phyloP scores from a whole-genome alignment of 2,888 invertebrate genomes.

The Pyrrhosoma nymphula region DNA sequence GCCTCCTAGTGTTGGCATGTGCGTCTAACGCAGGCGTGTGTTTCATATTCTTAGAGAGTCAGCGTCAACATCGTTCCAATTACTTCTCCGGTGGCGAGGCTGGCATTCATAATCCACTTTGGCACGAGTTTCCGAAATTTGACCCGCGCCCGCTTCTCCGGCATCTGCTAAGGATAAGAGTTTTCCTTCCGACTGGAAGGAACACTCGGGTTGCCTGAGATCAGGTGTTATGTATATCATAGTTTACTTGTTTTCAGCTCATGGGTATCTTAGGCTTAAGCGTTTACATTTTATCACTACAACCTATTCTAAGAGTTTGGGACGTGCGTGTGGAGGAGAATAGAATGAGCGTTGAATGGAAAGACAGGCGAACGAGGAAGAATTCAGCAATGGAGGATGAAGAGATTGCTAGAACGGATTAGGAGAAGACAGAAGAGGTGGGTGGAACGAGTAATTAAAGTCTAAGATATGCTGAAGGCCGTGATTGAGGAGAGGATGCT shows the following conservation, averaged over 20 bases:
- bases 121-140: neutral
- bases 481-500: too few relatives aligned
- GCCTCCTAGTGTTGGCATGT: neutral
- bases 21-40: neutral
- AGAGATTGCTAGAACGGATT: too few relatives aligned
- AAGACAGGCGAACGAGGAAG: too few relatives aligned
- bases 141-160: neutral
- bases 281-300: too few relatives aligned
- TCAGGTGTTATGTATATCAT: neutral
- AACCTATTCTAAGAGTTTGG: too few relatives aligned
- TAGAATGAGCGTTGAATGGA: too few relatives aligned
- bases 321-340: too few relatives aligned
- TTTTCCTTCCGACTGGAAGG: neutral
- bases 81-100: neutral
- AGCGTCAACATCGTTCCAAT: neutral
- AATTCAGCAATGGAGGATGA: too few relatives aligned
- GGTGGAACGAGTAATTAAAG: too few relatives aligned
- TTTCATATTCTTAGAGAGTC: neutral
- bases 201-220: neutral
- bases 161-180: neutral
- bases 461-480: too few relatives aligned
- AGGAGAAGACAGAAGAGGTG: too few relatives aligned
- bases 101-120: slow-evolving; percentile 1
- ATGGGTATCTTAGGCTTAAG: neutral
- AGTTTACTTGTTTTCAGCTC: neutral